Conservation (phyloP, 2,888 invertebrate species). For the Pyrgus malvae region DNA sequence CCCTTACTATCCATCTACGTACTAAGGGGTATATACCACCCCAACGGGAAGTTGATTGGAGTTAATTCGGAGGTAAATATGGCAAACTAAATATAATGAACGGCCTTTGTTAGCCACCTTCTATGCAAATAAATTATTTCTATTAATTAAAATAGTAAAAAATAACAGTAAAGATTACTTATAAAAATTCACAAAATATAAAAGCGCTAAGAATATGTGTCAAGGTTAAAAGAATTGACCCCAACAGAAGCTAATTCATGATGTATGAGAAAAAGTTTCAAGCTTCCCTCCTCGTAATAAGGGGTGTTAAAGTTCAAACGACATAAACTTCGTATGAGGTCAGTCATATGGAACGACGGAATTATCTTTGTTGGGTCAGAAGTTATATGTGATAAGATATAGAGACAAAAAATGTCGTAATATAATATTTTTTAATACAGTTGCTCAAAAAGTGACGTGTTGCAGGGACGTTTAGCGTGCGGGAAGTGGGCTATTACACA, state of each 20-base stretch:
- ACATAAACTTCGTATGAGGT: background rate
- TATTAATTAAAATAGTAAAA: too few relatives aligned
- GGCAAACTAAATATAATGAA: too few relatives aligned
- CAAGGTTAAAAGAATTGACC: constrained; percentile 7
- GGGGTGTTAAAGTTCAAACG: constrained; percentile 6
- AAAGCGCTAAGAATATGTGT: background rate
- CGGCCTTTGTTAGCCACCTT: too few relatives aligned
- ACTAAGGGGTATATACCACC: too few relatives aligned
- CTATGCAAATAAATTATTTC: too few relatives aligned
- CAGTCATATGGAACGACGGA: background rate
- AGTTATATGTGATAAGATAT: background rate
- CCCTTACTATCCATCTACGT: too few relatives aligned
- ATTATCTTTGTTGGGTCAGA: background rate
- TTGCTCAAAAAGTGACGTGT: too few relatives aligned
- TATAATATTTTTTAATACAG: too few relatives aligned
- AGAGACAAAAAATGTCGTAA: background rate
- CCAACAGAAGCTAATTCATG: constrained; percentile 2
- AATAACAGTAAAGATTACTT: background rate
- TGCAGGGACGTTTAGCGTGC: too few relatives aligned
- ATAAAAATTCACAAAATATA: background rate
- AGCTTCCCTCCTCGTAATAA: constrained; percentile 4
- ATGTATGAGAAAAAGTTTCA: constrained; percentile 5
- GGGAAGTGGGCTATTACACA: too few relatives aligned
- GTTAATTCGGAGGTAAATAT: too few relatives aligned
- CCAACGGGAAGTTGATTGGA: too few relatives aligned